phyloP scores from a whole-genome alignment of 2,888 invertebrate species.

The Drosophila buzzatii region DNA sequence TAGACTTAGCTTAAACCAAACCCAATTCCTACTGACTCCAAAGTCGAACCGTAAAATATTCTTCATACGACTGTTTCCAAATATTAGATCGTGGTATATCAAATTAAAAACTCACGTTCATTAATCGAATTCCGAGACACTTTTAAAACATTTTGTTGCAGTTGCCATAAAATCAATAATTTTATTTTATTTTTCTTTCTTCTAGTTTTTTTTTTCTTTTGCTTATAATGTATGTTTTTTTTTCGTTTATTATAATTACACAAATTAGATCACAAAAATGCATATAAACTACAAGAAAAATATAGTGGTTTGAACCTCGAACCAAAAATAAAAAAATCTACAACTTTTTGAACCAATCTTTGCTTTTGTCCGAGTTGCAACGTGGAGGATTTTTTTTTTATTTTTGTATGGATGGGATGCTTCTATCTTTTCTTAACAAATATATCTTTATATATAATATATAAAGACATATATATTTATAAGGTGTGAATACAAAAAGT shows the following conservation, averaged over 20 bases:
- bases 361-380: constrained; percentile 40
- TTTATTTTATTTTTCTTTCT: constrained; percentile 34
- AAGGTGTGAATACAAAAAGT: constrained; percentile 37
- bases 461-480: constrained; percentile 9
- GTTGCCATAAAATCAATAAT: constrained; percentile 73
- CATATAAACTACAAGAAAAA: constrained; percentile 79
- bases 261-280: constrained; percentile 83
- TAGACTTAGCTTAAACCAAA: no score
- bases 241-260: constrained; percentile 80
- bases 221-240: constrained; percentile 49
- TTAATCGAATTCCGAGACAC: constrained; percentile 5
- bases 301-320: constrained; percentile 59
- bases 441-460: constrained; percentile 18
- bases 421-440: constrained; percentile 36
- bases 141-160: constrained; percentile 59
- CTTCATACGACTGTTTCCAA: no score
- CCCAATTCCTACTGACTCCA: background rate
- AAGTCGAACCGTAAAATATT: background rate
- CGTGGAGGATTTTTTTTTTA: constrained; percentile 12
- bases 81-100: background rate
- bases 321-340: constrained; percentile 50
- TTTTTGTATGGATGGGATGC: constrained; percentile 20
- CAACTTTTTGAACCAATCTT: constrained; percentile 37
- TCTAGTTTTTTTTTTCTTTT: constrained; percentile 48
- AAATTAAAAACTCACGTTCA: background rate